phyloP scores from a whole-genome alignment of 1,140 invertebrate species.

The Nilaparvata lugens region DNA sequence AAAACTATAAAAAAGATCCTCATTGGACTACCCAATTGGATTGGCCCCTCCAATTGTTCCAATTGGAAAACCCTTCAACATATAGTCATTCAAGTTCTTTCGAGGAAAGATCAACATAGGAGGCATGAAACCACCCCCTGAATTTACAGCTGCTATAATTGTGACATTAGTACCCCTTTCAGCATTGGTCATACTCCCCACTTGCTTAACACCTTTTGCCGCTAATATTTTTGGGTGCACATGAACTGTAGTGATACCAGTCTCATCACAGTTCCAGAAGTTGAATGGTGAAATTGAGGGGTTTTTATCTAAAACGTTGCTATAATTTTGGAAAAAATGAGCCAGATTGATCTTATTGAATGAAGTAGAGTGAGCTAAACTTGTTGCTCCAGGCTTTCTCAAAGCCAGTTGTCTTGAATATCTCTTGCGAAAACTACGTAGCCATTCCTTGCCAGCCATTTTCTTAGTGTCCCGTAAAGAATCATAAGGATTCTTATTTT shows the following conservation, averaged over 20 bases:
- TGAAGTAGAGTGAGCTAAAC: conserved; percentile 24
- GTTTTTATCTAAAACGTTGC: conserved; percentile 24
- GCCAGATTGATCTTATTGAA: conserved; percentile 28
- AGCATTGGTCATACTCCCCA: conserved; percentile 19
- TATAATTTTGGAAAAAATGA: conserved; percentile 22
- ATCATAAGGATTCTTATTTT: conserved; percentile 3
- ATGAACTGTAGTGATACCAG: conserved; percentile 31
- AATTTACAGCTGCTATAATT: conserved; percentile 7
- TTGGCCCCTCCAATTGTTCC: conserved; percentile 13
- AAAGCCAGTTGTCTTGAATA: conserved; percentile 1
- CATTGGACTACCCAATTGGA: conserved; percentile 12
- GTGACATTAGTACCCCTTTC: conserved; percentile 6
- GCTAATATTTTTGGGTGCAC: conserved; percentile 28
- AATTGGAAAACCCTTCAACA: conserved; percentile 15
- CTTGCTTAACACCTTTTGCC: conserved; percentile 22
- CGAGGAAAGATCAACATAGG: conserved; percentile 30
- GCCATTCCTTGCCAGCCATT: not conserved
- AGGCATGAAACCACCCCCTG: conserved; percentile 24
- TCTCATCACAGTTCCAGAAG: conserved; percentile 36
- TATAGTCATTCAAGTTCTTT: conserved; percentile 21
- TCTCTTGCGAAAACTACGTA: not conserved
- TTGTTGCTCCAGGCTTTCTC: conserved; percentile 27
- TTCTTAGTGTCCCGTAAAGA: not conserved
- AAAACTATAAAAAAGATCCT: not conserved
- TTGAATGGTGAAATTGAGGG: conserved; percentile 14